Conservation (phyloP, 2,888 invertebrate genomes). For the Chironomus riparius region DNA sequence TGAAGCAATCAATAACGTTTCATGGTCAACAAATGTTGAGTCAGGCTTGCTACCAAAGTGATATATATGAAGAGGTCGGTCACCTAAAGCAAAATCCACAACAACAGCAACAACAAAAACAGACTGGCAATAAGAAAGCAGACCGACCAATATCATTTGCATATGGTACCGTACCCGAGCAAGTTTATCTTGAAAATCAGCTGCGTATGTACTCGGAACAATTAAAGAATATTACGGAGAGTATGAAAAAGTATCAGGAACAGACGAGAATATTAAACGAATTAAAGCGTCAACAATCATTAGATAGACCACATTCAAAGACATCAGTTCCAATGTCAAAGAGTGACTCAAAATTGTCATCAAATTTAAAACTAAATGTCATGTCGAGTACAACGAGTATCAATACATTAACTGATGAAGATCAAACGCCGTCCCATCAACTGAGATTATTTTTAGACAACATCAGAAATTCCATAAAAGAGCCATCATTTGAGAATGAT, state of each 20-base stretch:
- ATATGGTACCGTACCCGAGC: conserved; percentile 38
- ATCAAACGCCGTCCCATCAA: conserved; percentile 41
- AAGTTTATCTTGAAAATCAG: conserved; percentile 41
- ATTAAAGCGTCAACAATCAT: conserved; percentile 39
- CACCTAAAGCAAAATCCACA: conserved; percentile 30
- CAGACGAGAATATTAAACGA: conserved; percentile 41
- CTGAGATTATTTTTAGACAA: conserved; percentile 40
- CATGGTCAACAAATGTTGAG: conserved; percentile 34
- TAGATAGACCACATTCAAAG: conserved; percentile 31
- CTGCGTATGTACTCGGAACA: conserved; percentile 41
- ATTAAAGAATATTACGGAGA: conserved; percentile 40
- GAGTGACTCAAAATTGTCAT: conserved; percentile 24
- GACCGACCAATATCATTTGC: conserved; percentile 41
- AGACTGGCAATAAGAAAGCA: conserved; percentile 28
- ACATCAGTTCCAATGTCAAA: conserved; percentile 31
- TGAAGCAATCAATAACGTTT: conserved; percentile 41
- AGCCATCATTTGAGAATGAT: conserved; percentile 29
- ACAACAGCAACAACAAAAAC: conserved; percentile 32
- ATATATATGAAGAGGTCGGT: conserved; percentile 17
- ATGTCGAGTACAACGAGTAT: conserved; percentile 31
- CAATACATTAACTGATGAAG: conserved; percentile 33
- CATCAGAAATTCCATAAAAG: conserved; percentile 41
- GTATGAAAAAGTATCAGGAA: conserved; percentile 42
- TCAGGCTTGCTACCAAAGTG: conserved; percentile 30
- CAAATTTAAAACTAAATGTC: background rate